These are phyloP conservation scores for Benitochromis conjunctus DNA, from an alignment of 2,113 vertebrate species.

Conservation along the genomic window DNA sequence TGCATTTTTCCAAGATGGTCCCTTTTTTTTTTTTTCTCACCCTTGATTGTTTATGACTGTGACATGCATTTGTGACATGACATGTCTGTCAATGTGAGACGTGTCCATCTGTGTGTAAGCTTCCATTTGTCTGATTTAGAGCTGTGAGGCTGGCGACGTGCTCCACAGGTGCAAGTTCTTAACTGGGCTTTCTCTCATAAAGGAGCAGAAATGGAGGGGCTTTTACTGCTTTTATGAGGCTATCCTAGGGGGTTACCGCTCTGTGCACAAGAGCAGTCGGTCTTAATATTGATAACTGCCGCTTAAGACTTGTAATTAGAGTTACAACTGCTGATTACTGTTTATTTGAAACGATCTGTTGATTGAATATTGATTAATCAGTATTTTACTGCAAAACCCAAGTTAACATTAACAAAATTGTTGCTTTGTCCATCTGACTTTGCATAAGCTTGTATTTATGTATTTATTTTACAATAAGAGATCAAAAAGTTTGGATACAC, in stretches of 20 bases:
- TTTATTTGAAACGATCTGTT: not conserved
- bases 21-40: not conserved
- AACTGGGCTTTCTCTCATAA: constrained; percentile 26
- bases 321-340: not conserved
- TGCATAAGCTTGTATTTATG: not conserved
- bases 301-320: not conserved
- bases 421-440: not conserved
- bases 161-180: constrained; percentile 49
- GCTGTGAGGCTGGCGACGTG: not conserved
- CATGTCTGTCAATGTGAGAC: not conserved
- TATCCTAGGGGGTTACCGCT: not conserved
- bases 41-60: constrained; percentile 25
- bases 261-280: not conserved
- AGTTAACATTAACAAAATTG: not conserved
- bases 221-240: not conserved
- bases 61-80: not conserved
- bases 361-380: not conserved
- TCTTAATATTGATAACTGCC: not conserved
- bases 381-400: not conserved
- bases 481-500: not conserved
- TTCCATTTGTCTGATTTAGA: constrained; percentile 10
- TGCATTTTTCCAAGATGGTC: constrained; percentile 18
- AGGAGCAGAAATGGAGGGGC: not conserved
- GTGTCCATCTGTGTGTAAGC: constrained; percentile 20
- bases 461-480: not conserved